A percentile compares a stretch with the other conserved stretches of the same genome.
Evolutionary conservation across 2,797 vertebrate genomes (phyloP).

Genomic region (Vireo griseus): DNA sequence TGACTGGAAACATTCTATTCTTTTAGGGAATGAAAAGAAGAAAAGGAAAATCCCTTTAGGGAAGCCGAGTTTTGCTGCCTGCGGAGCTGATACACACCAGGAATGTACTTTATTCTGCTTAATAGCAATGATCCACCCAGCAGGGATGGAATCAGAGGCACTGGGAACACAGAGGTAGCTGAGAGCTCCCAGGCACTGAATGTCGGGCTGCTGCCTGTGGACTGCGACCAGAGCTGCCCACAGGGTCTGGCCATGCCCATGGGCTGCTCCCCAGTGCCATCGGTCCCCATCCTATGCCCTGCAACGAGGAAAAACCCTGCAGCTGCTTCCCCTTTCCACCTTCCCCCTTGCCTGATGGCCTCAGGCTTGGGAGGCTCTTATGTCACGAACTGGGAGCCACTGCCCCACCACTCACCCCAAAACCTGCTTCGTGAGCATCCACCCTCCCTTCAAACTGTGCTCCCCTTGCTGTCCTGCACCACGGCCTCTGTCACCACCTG

Average conservation of each 20-base stretch:
- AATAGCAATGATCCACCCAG: not conserved
- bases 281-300: accelerated
- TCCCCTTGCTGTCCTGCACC: not conserved
- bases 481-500: accelerated
- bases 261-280: not conserved
- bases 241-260: not conserved
- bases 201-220: not conserved
- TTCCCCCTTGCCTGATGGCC: not conserved
- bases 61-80: not conserved
- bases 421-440: accelerated
- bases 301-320: not conserved
- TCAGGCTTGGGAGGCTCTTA: not conserved
- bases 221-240: accelerated
- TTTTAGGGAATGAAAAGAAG: not conserved
- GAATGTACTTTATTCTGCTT: not conserved
- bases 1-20: not conserved
- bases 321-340: constrained; percentile 13
- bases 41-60: constrained; percentile 4
- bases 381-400: accelerated
- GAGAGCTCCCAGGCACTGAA: accelerated
- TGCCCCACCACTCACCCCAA: accelerated
- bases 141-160: not conserved
- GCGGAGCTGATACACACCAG: not conserved
- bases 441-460: not conserved
- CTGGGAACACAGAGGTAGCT: not conserved